Base-by-base conservation (phyloP, 2,888 invertebrate genomes). In the Noctua fimbriata region DNA sequence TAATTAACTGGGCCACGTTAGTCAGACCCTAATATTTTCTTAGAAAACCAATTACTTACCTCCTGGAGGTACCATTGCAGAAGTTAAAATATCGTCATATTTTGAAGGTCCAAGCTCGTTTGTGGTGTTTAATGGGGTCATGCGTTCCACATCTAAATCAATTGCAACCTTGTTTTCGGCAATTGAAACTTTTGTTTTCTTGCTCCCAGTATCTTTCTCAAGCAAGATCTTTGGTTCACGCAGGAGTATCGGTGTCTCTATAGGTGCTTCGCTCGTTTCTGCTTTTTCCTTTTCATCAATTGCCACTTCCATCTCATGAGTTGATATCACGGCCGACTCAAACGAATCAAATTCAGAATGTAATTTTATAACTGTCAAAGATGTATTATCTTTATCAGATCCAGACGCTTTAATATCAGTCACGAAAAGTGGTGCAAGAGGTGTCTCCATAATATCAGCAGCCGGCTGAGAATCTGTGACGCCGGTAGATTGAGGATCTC, bases 61-160 rank as follows among this genome's bases (percentile, higher is more conserved):
- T 12, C 14, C 58, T 58, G 28, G 18, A 44, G 63, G 32, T 16
- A 16, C 1, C 9, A 52, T n/a, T 18, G 16, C 6, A 41, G 1
- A 4, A 7, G 41, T 10, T 32, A 73, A 69, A 55, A 44, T 69
- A 18, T 80, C 85, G 32, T 81, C 82, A 65, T 73, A 76, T 72
- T 70, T 72, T 66, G 63, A 58, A 36, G 47, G 77, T 44, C 72
- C 41, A 28, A 47, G 47, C 9, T 73, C 86, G 36, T 24, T 55
- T 70, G 9, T 10, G 47, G 14, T 16, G 14, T 1, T 12, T 28
- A 63, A 41, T 44, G n/a, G 16, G n/a, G 7, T 4, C 5, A 49
- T 49, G 6, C 9, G 21, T 63, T 72, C n/a, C 0, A 3, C 28
- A 16, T 58, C 28, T 69, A 60, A 47, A n/a, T 16, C 28, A 65